Evolutionary conservation across 2,797 vertebrate species (phyloP).

Genomic region (Pachyuromys duprasi): DNA sequence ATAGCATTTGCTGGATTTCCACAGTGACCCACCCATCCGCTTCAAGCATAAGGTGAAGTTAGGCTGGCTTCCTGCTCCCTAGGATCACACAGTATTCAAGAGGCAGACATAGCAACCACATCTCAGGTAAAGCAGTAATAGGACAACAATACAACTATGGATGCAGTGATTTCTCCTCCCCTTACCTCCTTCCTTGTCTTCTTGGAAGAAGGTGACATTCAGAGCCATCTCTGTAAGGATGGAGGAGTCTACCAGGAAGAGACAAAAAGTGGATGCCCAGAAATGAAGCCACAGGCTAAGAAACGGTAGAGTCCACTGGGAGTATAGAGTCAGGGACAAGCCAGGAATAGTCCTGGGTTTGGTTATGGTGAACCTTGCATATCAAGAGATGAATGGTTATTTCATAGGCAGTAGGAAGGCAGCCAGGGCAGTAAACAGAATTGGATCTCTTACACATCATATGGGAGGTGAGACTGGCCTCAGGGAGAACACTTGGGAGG

Average conservation of each 20-base stretch:
- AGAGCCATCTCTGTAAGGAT: not conserved
- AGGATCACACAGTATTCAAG: not conserved
- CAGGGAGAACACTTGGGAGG: not conserved
- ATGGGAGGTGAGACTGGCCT: not conserved
- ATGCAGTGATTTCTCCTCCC: not conserved
- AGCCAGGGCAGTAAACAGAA: not conserved
- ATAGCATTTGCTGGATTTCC: not conserved
- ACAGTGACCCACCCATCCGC: not conserved
- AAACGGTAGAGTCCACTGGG: not conserved
- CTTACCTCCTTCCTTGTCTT: not conserved
- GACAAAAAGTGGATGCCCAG: not conserved
- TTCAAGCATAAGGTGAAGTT: not conserved
- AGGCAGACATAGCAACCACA: not conserved
- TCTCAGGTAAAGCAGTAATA: not conserved
- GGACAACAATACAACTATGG: not conserved
- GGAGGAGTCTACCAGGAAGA: not conserved
- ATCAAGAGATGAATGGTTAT: not conserved
- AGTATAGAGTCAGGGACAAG: not conserved
- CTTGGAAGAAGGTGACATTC: not conserved
- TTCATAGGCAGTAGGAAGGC: not conserved
- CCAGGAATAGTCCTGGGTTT: not conserved
- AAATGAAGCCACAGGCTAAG: not conserved
- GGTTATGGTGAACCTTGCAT: not conserved
- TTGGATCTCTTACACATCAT: not conserved
- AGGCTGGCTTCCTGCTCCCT: not conserved